Base-by-base conservation (phyloP, 2,797 vertebrate species). In the Propithecus perrieri region DNA sequence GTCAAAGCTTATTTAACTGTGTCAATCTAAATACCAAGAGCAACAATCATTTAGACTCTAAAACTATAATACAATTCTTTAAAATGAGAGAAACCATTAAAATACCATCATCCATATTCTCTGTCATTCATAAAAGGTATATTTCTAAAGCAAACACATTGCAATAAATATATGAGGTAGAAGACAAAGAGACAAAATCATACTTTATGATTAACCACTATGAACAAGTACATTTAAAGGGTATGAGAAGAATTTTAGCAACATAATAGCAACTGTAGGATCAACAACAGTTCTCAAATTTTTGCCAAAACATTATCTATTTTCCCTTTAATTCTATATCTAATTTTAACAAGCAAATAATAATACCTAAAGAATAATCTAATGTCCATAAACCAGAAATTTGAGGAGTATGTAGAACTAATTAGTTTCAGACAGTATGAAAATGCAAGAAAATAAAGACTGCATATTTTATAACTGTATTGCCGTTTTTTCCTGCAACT, bases 1-100 rank as follows among this genome's bases (percentile, higher is more conserved):
- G 50, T 74, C 89, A 97, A 72, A 89, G 33, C 26, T 78, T 88
- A 79, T 86, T 94, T 91, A 92, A 85, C 50, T 94, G 8, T 72
- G 35, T 75, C 87, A 48, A 67, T 61, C 20, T 93, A 96, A 79
- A 86, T 59, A 92, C 48, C 35, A 85, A 91, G 30, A 78, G 38
- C 85, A 91, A 79, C 28, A 72, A 97, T 85, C 48, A 69, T 55
- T 87, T 67, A 43, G 33, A 55, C 28, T 90, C 61, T 57, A 48
- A 80, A 85, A 76, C n/a, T 69, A 53, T 35, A 75, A 92, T 48
- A 72, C 8, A 65, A 57, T 53, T 94, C 6, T 50, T 72, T 88
- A 63, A 85, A 96, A 90, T 46, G 9, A 85, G 50, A 85, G 33
- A 92, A 94, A 91, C 91, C 22, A 85, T 78, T 71, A 43, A 81